Conservation (phyloP, 2,113 vertebrate genomes). For the Lophura nycthemera region DNA sequence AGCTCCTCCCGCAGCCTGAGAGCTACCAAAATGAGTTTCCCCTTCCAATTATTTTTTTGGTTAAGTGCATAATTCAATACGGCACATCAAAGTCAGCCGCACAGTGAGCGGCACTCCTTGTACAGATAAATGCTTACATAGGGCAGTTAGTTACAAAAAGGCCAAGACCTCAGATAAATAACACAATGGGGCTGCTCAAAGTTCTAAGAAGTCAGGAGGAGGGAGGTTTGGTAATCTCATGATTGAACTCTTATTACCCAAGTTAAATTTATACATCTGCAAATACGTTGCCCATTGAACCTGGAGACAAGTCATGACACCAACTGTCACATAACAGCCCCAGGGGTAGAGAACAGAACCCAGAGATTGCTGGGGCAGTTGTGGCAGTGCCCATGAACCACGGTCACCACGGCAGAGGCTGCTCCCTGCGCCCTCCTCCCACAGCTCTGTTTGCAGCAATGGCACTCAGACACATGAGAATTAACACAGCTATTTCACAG, state of each 20-base stretch:
- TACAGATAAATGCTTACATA: fast-evolving
- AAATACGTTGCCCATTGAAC: fast-evolving
- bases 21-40: neutral
- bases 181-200: neutral
- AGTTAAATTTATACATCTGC: neutral
- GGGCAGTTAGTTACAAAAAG: neutral
- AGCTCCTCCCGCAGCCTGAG: neutral
- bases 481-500: neutral
- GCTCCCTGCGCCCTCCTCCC: neutral
- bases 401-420: fast-evolving
- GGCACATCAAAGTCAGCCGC: neutral
- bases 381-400: neutral
- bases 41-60: neutral
- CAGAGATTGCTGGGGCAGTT: neutral
- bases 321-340: neutral
- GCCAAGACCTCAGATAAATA: neutral
- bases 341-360: neutral
- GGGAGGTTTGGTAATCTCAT: neutral
- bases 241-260: neutral
- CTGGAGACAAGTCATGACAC: neutral
- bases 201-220: neutral
- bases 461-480: neutral
- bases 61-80: neutral
- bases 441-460: neutral
- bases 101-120: neutral